Base-by-base conservation (phyloP, 2,888 invertebrate genomes). In the Pharmacophagus antenor region DNA sequence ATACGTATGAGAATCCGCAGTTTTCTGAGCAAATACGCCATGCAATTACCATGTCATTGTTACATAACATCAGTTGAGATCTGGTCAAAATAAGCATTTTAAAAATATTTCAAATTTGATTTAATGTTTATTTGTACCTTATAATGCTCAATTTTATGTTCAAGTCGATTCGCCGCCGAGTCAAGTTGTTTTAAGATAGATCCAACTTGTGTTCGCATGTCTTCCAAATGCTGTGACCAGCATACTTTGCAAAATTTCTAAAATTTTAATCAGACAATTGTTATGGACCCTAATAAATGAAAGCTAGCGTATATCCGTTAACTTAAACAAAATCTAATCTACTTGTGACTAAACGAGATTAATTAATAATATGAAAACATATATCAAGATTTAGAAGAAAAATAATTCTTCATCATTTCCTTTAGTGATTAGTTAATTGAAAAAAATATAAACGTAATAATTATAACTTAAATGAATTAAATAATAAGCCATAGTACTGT, bases 181-280 rank as follows among this genome's bases (percentile, higher is more conserved):
- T 91, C 87, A 10, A 94, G 78, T 70, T 93, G 93, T 67, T 91
- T 91, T 41, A 88, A 68, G 55, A 94, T 89, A n/a, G 88, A 82
- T 20, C 78, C 76, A 20, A 94, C 80, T 74, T 93, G 93, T 21
- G 87, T 85, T 67, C 92, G 85, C 77, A 94, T 84, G 62, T 93
- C 93, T 21, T 88, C 85, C 60, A 93, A 79, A 71, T 94, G 94
- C 42, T 88, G 88, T 5, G 87, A 79, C 92, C 93, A 93, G 73
- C 94, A 94, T 7, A 92, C 79, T 15, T 82, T 79, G 72, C 94
- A 94, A 71, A 93, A 93, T 65, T 88, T 87, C 94, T 94, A 73
- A 59, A 77, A 80, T 12, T 27, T 66, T 49, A n/a, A 63, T 27
- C 17, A 23, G 4, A 17, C 42, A 31, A 56, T 41, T 20, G 8